These are phyloP conservation scores for Poecilia velifera DNA, from an alignment of 2,797 vertebrate species.

Conservation along the genomic window DNA sequence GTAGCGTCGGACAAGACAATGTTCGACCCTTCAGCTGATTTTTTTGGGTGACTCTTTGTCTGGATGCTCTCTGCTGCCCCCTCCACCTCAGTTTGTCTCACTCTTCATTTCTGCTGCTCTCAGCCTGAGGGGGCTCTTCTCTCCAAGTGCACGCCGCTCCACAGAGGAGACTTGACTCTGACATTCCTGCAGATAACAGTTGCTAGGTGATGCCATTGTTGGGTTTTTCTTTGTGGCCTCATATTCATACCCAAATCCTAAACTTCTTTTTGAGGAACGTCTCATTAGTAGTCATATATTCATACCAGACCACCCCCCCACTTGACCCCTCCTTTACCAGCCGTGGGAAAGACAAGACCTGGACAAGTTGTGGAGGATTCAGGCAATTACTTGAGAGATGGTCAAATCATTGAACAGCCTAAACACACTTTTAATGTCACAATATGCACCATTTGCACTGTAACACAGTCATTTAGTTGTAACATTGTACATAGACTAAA, in stretches of 20 bases:
- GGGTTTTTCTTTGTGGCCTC: slow-evolving; percentile 72
- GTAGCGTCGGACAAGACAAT: slow-evolving; percentile 69
- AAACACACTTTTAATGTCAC: slow-evolving; percentile 45
- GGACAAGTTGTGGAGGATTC: slow-evolving; percentile 63
- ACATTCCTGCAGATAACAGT: slow-evolving; percentile 82
- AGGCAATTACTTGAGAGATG: slow-evolving; percentile 60
- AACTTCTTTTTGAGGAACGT: slow-evolving; percentile 71
- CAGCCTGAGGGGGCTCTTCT: slow-evolving; percentile 73
- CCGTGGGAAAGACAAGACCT: slow-evolving; percentile 83
- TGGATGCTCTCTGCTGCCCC: slow-evolving; percentile 62
- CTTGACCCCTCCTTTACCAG: slow-evolving; percentile 84
- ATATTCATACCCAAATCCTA: slow-evolving; percentile 84
- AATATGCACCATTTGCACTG: slow-evolving; percentile 30
- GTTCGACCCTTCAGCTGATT: slow-evolving; percentile 60
- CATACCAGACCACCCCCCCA: slow-evolving; percentile 78
- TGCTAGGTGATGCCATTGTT: slow-evolving; percentile 84
- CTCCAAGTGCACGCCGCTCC: slow-evolving; percentile 71
- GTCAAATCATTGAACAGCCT: slow-evolving; percentile 48
- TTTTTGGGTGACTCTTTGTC: slow-evolving; percentile 68
- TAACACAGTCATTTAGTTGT: slow-evolving; percentile 16
- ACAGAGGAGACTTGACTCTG: slow-evolving; percentile 83
- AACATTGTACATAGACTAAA: slow-evolving; percentile 26
- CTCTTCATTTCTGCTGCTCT: slow-evolving; percentile 38
- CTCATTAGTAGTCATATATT: slow-evolving; percentile 88
- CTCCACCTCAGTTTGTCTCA: slow-evolving; percentile 12